Percentiles rank a stretch among this genome's conserved stretches.
These are phyloP conservation scores for Tortricodes alternella DNA, from an alignment of 2,888 invertebrate genomes.

Conservation along the genomic window DNA sequence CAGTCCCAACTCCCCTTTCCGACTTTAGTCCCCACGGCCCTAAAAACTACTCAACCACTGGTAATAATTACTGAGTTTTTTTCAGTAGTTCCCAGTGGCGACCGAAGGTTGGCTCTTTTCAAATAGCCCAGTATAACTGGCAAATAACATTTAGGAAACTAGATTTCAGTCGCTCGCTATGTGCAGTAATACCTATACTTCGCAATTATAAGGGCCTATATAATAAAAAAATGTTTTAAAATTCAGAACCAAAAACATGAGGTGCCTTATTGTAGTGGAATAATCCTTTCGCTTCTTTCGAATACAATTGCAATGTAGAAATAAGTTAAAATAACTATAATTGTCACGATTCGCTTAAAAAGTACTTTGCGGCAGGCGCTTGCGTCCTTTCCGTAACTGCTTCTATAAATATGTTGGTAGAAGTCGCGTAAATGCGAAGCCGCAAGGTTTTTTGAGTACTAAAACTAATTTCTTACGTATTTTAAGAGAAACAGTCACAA, in stretches of 20 bases:
- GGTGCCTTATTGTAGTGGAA: constrained; percentile 63
- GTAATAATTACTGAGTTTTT: too few relatives aligned
- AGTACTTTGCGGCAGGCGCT: neutral
- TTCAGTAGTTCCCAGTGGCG: too few relatives aligned
- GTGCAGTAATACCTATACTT: neutral
- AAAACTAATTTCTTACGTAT: constrained; percentile 15
- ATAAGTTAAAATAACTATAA: neutral
- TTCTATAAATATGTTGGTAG: neutral
- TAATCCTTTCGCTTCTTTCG: constrained; percentile 14
- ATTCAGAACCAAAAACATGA: constrained; percentile 66
- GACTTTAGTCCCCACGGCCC: too few relatives aligned
- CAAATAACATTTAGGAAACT: too few relatives aligned
- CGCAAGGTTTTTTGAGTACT: neutral
- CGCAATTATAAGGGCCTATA: neutral
- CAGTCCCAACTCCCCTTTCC: too few relatives aligned
- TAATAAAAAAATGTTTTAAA: constrained; percentile 34
- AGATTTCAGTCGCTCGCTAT: too few relatives aligned
- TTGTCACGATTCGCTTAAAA: neutral
- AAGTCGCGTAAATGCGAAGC: neutral
- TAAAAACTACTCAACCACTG: too few relatives aligned
- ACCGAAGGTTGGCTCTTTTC: too few relatives aligned
- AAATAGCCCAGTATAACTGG: too few relatives aligned
- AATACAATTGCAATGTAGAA: constrained; percentile 12
- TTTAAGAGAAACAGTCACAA: constrained; percentile 66
- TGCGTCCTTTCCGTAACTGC: neutral